A percentile compares a stretch with the other conserved stretches of the same genome.
These are phyloP conservation scores for Hetaerina titia DNA, from an alignment of 2,888 invertebrate genomes.

Conservation along the genomic window DNA sequence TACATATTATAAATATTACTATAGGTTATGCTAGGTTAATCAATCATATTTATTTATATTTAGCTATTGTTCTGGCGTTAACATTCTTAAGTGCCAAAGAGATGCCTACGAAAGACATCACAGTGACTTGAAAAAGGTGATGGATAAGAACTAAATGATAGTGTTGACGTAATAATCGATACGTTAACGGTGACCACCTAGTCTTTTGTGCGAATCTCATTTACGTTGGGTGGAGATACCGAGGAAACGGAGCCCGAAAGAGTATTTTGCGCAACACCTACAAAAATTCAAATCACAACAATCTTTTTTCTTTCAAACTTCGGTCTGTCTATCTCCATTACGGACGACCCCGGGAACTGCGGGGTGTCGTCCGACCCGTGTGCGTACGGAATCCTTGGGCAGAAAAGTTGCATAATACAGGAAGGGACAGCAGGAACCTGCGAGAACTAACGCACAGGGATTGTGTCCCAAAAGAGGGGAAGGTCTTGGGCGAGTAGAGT, in stretches of 20 bases:
- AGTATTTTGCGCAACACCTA: neutral
- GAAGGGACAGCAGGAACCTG: neutral
- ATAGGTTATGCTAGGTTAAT: too few relatives aligned
- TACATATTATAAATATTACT: too few relatives aligned
- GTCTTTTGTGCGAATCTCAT: too few relatives aligned
- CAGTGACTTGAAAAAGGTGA: too few relatives aligned
- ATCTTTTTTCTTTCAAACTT: neutral
- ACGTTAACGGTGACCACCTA: too few relatives aligned
- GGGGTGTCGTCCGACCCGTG: neutral
- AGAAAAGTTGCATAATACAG: neutral
- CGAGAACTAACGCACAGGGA: neutral
- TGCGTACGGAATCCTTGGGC: neutral
- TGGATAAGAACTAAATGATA: too few relatives aligned
- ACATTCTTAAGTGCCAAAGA: too few relatives aligned
- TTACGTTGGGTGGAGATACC: too few relatives aligned
- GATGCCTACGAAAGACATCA: too few relatives aligned
- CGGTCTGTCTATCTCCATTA: neutral
- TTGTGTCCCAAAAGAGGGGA: neutral
- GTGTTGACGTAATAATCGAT: too few relatives aligned
- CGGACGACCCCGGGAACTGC: neutral
- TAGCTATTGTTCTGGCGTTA: too few relatives aligned
- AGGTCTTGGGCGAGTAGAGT: neutral
- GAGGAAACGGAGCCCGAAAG: neutral
- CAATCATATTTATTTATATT: too few relatives aligned
- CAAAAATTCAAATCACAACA: neutral